phyloP scores from a whole-genome alignment of 2,797 vertebrate species.

The Natrix natrix region DNA sequence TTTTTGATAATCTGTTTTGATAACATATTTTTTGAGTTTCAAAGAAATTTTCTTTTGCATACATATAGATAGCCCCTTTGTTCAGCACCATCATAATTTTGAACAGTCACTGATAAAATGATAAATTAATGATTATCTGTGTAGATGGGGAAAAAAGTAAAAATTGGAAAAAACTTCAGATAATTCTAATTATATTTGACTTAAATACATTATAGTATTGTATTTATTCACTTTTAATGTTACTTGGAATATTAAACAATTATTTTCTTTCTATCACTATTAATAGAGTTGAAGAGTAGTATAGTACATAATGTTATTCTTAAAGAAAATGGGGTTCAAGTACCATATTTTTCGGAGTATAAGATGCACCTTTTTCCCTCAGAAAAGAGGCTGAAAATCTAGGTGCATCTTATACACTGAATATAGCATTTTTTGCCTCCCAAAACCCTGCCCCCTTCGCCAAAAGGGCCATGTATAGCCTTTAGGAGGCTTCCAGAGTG shows the following conservation, averaged over 20 bases:
- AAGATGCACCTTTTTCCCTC: too few species aligned
- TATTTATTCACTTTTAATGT: background rate
- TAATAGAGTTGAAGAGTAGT: background rate
- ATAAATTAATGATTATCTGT: too few species aligned
- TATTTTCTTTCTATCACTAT: background rate
- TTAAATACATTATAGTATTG: background rate
- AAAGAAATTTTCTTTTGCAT: background rate
- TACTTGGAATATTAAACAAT: background rate
- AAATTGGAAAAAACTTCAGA: background rate
- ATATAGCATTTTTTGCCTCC: too few species aligned
- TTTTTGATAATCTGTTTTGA: background rate
- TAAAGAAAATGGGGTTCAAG: background rate
- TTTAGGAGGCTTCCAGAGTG: too few species aligned
- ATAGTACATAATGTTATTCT: background rate
- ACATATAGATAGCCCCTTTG: too few species aligned
- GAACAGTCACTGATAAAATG: too few species aligned
- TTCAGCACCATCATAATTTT: too few species aligned
- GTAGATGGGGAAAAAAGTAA: background rate
- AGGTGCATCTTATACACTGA: too few species aligned
- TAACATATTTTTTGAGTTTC: background rate
- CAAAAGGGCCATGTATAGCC: too few species aligned
- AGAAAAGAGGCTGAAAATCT: too few species aligned
- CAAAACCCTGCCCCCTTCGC: too few species aligned
- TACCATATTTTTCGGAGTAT: background rate
- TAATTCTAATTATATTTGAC: background rate